Evolutionary conservation across 1,140 invertebrate species (phyloP).

Genomic region (Aphaenogaster ashmeadi): DNA sequence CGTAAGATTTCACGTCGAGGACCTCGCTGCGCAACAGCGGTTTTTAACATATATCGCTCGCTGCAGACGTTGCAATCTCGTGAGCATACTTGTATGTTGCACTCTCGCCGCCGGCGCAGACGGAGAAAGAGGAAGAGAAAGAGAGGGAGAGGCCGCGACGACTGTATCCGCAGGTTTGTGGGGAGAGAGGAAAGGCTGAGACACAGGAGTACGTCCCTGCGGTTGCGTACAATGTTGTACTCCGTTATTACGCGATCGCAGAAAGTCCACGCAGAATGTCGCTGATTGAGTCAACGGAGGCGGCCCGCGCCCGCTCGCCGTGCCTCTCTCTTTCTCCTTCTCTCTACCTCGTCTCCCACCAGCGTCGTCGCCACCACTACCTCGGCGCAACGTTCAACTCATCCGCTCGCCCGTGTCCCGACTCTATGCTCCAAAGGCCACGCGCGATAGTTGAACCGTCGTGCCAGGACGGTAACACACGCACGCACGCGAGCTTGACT

Average conservation of each 20-base stretch:
- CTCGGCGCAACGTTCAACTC: background rate
- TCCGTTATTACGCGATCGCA: slow-evolving; percentile 23
- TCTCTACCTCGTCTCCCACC: slow-evolving; percentile 2
- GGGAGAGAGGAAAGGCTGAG: background rate
- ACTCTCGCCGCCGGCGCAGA: background rate
- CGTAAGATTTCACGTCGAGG: background rate
- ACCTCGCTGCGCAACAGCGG: background rate
- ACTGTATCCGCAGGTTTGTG: background rate
- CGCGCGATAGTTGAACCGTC: slow-evolving; percentile 19
- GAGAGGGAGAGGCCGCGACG: background rate
- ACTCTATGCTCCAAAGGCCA: background rate
- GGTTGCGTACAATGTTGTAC: background rate
- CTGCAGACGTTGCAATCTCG: background rate
- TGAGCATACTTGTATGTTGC: background rate
- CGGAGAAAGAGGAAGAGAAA: background rate
- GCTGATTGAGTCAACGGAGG: background rate
- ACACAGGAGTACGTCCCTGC: too few relatives aligned
- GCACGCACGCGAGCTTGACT: background rate
- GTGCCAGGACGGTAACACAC: slow-evolving; percentile 1
- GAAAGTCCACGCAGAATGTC: background rate
- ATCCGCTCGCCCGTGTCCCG: background rate
- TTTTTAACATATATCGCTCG: background rate
- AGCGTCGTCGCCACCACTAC: background rate
- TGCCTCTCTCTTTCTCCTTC: background rate
- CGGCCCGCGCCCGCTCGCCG: too few relatives aligned